Percentiles rank a stretch among this genome's conserved stretches.
Conservation (phyloP, 2,888 invertebrate genomes). For the Tholera decimalis region DNA sequence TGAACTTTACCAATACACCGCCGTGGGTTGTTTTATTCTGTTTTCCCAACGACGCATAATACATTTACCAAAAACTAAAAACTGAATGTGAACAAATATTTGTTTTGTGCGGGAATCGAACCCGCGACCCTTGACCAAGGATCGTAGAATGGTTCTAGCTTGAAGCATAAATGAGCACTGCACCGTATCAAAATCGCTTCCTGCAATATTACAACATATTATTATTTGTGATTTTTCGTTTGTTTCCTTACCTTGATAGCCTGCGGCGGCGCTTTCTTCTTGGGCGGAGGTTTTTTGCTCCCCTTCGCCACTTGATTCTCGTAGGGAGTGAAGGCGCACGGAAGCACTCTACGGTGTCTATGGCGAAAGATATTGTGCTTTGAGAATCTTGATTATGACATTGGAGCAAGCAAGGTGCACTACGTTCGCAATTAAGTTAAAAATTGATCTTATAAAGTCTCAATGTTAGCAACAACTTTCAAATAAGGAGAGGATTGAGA, state of each 20-base stretch:
- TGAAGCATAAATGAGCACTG: neutral
- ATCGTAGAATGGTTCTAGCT: neutral
- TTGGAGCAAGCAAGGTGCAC: neutral
- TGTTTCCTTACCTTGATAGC: constrained; percentile 77
- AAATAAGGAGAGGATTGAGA: too few relatives aligned
- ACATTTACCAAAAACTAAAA: neutral
- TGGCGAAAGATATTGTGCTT: neutral
- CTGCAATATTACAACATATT: too few relatives aligned
- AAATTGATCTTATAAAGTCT: too few relatives aligned
- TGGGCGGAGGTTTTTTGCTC: constrained; percentile 61
- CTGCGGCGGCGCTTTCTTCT: constrained; percentile 76
- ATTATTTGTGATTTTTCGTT: neutral
- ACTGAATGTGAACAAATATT: constrained; percentile 7
- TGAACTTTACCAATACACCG: constrained; percentile 63
- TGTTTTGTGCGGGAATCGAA: constrained; percentile 40
- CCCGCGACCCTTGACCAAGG: constrained; percentile 18
- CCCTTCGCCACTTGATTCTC: constrained; percentile 66
- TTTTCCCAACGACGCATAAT: constrained; percentile 39
- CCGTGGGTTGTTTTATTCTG: constrained; percentile 25
- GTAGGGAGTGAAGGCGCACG: constrained; percentile 81
- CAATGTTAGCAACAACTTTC: too few relatives aligned
- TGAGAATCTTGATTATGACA: neutral
- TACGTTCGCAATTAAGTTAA: too few relatives aligned
- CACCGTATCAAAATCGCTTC: constrained; percentile 22
- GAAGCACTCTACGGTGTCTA: constrained; percentile 78